Conservation (phyloP, 2,888 invertebrate genomes). For the Notocelia uddmanniana region DNA sequence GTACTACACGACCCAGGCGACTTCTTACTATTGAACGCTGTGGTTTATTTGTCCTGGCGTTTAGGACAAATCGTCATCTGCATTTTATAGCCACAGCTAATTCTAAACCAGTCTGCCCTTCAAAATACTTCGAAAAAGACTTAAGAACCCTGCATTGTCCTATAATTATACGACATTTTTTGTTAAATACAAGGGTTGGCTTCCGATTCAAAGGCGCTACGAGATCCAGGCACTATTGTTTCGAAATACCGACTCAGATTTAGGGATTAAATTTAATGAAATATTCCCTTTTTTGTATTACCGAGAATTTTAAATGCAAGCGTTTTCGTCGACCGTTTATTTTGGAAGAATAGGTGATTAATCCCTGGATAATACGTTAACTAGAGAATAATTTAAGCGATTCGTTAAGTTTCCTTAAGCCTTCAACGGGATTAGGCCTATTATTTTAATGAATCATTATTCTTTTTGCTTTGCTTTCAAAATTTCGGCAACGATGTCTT, state of each 20-base stretch:
- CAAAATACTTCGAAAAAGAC: slow-evolving; percentile 7
- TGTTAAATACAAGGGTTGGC: no score
- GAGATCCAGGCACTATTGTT: slow-evolving; percentile 36
- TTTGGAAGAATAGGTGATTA: slow-evolving; percentile 55
- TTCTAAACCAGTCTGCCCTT: slow-evolving; percentile 10
- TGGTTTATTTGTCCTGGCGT: slow-evolving; percentile 10
- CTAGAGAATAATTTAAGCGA: slow-evolving; percentile 58
- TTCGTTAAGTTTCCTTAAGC: slow-evolving; percentile 59
- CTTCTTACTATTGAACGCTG: neutral
- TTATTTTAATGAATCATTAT: slow-evolving; percentile 52
- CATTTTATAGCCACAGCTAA: slow-evolving; percentile 35
- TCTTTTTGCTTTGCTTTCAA: slow-evolving; percentile 37
- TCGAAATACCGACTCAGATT: slow-evolving; percentile 29
- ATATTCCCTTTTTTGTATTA: slow-evolving; percentile 39
- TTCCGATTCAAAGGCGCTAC: slow-evolving; percentile 15
- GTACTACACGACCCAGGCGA: neutral
- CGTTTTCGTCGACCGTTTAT: slow-evolving; percentile 43
- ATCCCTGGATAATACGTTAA: slow-evolving; percentile 61
- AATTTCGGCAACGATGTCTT: slow-evolving; percentile 23
- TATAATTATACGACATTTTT: neutral
- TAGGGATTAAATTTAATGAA: slow-evolving; percentile 22
- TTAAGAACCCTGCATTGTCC: neutral
- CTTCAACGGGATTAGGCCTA: slow-evolving; percentile 51
- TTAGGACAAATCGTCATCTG: slow-evolving; percentile 28
- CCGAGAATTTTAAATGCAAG: slow-evolving; percentile 42